Percentiles rank a stretch among this genome's conserved stretches.
These are phyloP conservation scores for Bradypodion ventrale DNA, from an alignment of 2,797 vertebrate genomes.

Conservation along the genomic window DNA sequence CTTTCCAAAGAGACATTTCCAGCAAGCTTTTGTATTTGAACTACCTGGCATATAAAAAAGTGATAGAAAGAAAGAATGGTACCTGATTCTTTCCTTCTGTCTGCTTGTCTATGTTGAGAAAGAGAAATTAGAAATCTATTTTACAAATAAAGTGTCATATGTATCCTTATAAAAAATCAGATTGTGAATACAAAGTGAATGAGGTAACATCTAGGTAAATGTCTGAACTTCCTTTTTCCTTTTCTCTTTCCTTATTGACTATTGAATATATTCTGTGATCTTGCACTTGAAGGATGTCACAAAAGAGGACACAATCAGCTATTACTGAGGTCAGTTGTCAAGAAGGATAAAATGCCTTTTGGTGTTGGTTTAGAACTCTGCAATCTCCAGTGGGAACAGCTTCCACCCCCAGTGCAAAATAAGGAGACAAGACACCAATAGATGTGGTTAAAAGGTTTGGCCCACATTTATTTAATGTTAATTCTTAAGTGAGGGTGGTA, in stretches of 20 bases:
- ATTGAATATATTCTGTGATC: slow-evolving; percentile 61
- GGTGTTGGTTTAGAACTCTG: too few species aligned
- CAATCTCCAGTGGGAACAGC: too few species aligned
- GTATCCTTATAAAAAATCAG: slow-evolving; percentile 47
- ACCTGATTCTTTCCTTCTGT: too few species aligned
- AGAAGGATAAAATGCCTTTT: slow-evolving; percentile 37
- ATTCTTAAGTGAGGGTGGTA: too few species aligned
- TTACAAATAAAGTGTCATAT: slow-evolving; percentile 45
- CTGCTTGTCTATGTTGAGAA: slow-evolving; percentile 52
- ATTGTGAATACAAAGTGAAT: slow-evolving; percentile 30
- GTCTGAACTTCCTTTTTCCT: slow-evolving; percentile 50
- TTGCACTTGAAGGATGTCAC: slow-evolving; percentile 50
- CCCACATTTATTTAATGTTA: too few species aligned
- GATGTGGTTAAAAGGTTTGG: too few species aligned
- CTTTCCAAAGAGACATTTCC: slow-evolving; percentile 56
- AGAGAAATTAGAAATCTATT: slow-evolving; percentile 53
- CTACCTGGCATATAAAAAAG: slow-evolving; percentile 28
- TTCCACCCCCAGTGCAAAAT: too few species aligned
- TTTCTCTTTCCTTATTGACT: slow-evolving; percentile 42
- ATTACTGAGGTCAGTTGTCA: slow-evolving; percentile 52
- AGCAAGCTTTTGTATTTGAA: slow-evolving; percentile 60
- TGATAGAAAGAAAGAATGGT: background rate
- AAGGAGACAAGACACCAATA: too few species aligned
- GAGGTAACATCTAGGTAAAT: slow-evolving; percentile 4
- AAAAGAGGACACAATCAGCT: slow-evolving; percentile 61